phyloP scores from a whole-genome alignment of 2,888 invertebrate genomes.

The Marronus borbonicus region DNA sequence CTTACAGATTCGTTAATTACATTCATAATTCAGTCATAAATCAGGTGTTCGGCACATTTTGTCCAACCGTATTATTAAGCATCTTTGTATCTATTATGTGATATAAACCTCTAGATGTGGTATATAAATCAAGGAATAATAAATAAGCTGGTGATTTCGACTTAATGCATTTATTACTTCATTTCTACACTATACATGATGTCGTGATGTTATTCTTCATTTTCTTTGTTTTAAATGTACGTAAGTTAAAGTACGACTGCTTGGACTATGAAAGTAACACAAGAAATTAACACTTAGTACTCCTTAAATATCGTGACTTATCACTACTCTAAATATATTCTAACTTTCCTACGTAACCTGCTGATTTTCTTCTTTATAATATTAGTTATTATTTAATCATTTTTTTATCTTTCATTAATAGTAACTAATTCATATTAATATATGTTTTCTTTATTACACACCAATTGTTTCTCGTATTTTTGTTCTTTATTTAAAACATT shows the following conservation, averaged over 20 bases:
- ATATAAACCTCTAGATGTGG: no score
- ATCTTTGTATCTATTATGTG: no score
- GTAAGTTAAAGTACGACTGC: slow-evolving; percentile 50
- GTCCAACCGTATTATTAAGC: no score
- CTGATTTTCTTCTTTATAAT: slow-evolving; percentile 46
- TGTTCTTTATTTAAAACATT: slow-evolving; percentile 19
- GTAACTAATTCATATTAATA: slow-evolving; percentile 51
- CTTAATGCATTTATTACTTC: slow-evolving; percentile 53
- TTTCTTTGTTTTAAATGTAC: slow-evolving; percentile 48
- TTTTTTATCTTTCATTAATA: slow-evolving; percentile 33
- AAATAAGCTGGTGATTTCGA: slow-evolving; percentile 29
- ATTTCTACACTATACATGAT: slow-evolving; percentile 54
- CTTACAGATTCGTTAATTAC: no score
- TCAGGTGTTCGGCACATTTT: no score
- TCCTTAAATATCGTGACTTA: slow-evolving; percentile 53
- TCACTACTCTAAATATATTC: slow-evolving; percentile 49
- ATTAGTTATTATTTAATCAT: slow-evolving; percentile 39
- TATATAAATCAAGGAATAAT: not conserved
- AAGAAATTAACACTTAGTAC: slow-evolving; percentile 53
- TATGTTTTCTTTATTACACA: slow-evolving; percentile 48
- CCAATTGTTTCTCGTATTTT: slow-evolving; percentile 40
- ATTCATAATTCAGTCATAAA: no score
- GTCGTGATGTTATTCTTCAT: slow-evolving; percentile 50
- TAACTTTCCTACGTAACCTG: slow-evolving; percentile 50
- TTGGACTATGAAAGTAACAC: slow-evolving; percentile 51